Conservation (phyloP, 2,113 vertebrate genomes). For the Alouatta palliata region DNA sequence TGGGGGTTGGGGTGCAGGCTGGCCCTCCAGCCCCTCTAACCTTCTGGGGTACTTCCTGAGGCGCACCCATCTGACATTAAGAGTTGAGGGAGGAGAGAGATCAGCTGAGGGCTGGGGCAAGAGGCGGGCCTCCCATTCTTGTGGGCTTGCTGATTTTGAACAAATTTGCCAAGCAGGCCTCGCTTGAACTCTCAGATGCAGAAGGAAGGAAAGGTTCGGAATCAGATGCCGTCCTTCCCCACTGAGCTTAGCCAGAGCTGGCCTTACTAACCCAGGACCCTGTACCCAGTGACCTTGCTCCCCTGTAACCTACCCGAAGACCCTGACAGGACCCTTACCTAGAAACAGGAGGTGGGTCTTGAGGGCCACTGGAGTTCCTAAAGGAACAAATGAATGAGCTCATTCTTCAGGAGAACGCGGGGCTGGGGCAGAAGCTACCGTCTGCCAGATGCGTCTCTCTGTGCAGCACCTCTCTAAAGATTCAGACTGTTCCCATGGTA, state of each 20-base stretch:
- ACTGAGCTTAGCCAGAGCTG: neutral
- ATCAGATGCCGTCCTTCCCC: neutral
- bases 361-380: neutral
- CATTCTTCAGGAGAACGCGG: neutral
- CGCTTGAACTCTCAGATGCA: neutral
- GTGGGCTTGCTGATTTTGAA: neutral
- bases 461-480: constrained; percentile 43
- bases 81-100: neutral
- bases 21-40: neutral
- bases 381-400: neutral
- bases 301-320: no score
- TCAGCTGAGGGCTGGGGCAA: neutral
- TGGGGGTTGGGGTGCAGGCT: neutral
- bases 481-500: constrained; percentile 76
- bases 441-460: neutral
- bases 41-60: neutral
- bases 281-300: neutral
- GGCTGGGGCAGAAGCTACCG: neutral
- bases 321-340: neutral
- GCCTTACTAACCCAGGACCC: neutral
- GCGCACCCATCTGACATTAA: neutral
- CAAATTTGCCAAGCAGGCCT: neutral
- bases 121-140: neutral
- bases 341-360: neutral
- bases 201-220: neutral